Percentiles rank a stretch among this genome's conserved stretches.
Evolutionary conservation across 1,140 invertebrate genomes (phyloP).

Genomic region (Dendroctonus ponderosae): DNA sequence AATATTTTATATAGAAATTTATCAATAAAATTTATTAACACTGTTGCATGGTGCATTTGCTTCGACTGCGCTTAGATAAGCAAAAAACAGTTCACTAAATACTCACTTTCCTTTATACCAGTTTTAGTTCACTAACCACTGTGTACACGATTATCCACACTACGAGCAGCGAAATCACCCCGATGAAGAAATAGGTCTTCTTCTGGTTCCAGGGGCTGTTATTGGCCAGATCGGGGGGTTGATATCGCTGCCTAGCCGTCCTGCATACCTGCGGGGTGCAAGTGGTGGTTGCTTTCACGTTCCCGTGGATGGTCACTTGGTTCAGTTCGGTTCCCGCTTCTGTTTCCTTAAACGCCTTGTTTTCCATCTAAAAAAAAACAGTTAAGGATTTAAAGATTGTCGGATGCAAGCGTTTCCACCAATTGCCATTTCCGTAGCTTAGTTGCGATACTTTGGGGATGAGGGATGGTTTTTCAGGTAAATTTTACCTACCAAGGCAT

Average conservation of each 20-base stretch:
- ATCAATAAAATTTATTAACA: too few species aligned
- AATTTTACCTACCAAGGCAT: too few species aligned
- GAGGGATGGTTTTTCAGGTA: too few species aligned
- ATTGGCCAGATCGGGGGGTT: conserved; percentile 46
- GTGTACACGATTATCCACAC: conserved; percentile 55
- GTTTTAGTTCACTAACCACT: conserved; percentile 35
- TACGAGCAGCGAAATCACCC: conserved; percentile 50
- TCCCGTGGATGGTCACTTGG: conserved; percentile 32
- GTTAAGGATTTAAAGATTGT: background rate
- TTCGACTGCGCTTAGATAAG: too few species aligned
- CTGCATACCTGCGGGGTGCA: conserved; percentile 46
- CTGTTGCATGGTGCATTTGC: too few species aligned
- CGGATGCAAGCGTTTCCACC: too few species aligned
- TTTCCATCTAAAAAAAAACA: conserved; percentile 40
- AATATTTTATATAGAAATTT: background rate
- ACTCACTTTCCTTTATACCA: conserved; percentile 23
- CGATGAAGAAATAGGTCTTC: conserved; percentile 55
- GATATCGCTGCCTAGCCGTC: conserved; percentile 42
- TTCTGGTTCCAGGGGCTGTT: conserved; percentile 56
- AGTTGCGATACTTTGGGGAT: too few species aligned
- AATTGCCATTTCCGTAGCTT: too few species aligned
- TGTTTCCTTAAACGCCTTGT: conserved; percentile 32
- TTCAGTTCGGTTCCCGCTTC: conserved; percentile 42
- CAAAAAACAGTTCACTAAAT: too few species aligned
- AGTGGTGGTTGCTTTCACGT: conserved; percentile 32